These are phyloP conservation scores for Blastomussa wellsi DNA, from an alignment of 92 coral and sea anemone genomes.

Conservation along the genomic window DNA sequence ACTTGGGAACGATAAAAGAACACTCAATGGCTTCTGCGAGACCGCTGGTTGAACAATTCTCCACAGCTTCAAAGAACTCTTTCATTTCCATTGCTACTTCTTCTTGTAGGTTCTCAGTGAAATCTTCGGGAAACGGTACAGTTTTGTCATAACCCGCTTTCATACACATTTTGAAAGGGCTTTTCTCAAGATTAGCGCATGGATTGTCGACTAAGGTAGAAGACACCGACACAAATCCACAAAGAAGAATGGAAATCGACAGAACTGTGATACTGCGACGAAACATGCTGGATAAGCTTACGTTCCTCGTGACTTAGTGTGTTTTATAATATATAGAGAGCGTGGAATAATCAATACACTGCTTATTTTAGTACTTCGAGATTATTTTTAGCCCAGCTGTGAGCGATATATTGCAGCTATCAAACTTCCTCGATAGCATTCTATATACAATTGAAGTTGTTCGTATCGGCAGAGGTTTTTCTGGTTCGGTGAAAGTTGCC, in stretches of 20 bases:
- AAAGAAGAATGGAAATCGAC: not conserved
- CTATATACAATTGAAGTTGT: no score
- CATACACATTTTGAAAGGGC: conserved; percentile 21
- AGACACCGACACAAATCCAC: not conserved
- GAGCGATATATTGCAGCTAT: conserved; percentile 7
- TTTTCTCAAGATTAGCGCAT: conserved; percentile 8
- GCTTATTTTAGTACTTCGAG: not conserved
- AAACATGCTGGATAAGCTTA: not conserved
- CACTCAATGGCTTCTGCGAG: conserved; percentile 58
- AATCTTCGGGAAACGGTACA: not conserved
- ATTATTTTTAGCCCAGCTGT: not conserved
- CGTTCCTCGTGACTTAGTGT: no score
- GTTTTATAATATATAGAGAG: not conserved
- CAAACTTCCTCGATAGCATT: not conserved
- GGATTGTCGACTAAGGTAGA: not conserved
- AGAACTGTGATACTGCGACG: not conserved
- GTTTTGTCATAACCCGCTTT: conserved; percentile 26
- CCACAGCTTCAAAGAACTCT: not conserved
- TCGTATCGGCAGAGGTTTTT: not conserved
- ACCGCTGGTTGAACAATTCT: conserved; percentile 25
- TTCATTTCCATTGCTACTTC: conserved; percentile 1
- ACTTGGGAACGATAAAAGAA: conserved; percentile 35
- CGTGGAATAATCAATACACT: not conserved
- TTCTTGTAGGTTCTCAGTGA: conserved; percentile 2
- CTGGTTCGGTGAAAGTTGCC: not conserved